phyloP scores from a whole-genome alignment of 2,888 invertebrate genomes.

The Cerceris ruficornis region DNA sequence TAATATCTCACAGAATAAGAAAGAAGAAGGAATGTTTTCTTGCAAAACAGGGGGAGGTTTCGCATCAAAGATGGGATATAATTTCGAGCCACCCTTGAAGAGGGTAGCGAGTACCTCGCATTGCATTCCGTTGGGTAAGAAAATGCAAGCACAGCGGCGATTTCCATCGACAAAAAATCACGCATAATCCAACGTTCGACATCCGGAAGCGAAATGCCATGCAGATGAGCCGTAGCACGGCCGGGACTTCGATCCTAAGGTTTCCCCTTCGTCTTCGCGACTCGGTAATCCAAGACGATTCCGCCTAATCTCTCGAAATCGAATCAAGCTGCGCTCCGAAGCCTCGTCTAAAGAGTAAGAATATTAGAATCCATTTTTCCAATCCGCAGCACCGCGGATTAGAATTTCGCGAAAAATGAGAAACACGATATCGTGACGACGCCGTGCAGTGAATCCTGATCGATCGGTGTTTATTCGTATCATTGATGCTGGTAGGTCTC shows the following conservation, averaged over 20 bases:
- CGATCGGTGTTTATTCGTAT: too few relatives aligned
- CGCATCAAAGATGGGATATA: too few relatives aligned
- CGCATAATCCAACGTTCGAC: constrained; percentile 34
- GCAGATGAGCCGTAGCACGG: constrained; percentile 67
- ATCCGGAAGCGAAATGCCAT: constrained; percentile 54
- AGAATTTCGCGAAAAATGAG: not conserved
- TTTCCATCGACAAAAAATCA: constrained; percentile 11
- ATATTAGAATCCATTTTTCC: constrained; percentile 34
- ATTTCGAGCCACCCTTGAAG: too few relatives aligned
- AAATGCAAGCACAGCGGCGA: not conserved
- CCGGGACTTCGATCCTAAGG: constrained; percentile 78
- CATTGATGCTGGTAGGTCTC: too few relatives aligned
- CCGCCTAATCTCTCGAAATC: constrained; percentile 65
- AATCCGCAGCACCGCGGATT: not conserved
- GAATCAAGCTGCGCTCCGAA: constrained; percentile 60
- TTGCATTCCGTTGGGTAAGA: not conserved
- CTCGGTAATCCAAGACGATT: constrained; percentile 75
- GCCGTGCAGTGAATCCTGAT: too few relatives aligned
- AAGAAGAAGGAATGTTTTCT: too few relatives aligned
- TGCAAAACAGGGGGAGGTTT: too few relatives aligned
- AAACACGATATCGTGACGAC: too few relatives aligned
- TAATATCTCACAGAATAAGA: too few relatives aligned
- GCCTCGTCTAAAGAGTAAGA: constrained; percentile 52
- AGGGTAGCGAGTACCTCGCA: too few relatives aligned
- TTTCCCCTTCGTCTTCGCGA: constrained; percentile 76